Evolutionary conservation across 1,140 invertebrate species (phyloP).

Genomic region (Drosophila kanapiae): DNA sequence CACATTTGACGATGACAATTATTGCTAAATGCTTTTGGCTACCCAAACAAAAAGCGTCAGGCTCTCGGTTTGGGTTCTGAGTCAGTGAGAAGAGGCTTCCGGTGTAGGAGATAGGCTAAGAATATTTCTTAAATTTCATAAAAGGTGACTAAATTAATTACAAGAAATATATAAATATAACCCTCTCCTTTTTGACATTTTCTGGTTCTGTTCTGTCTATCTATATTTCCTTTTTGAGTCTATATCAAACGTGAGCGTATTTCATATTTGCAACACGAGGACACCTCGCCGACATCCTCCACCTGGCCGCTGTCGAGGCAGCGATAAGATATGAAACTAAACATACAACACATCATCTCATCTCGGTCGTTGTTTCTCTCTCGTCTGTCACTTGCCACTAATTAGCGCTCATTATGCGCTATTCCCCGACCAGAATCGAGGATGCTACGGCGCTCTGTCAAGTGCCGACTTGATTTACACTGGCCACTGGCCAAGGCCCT

Average conservation of each 20-base stretch:
- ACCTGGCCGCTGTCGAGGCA: constrained; percentile 15
- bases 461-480: constrained; percentile 6
- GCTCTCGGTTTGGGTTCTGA: background rate
- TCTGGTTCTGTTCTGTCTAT: background rate
- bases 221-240: background rate
- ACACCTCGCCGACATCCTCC: constrained; percentile 24
- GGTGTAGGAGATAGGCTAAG: constrained; percentile 15
- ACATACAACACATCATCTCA: constrained; percentile 30
- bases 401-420: constrained; percentile 42
- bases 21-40: constrained; percentile 76
- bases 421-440: constrained; percentile 12
- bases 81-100: constrained; percentile 22
- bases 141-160: background rate
- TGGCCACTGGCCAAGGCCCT: constrained; percentile 6
- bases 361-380: constrained; percentile 4
- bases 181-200: background rate
- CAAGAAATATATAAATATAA: too few species aligned
- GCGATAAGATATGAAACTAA: constrained; percentile 44
- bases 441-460: constrained; percentile 1
- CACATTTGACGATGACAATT: constrained; percentile 56
- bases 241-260: constrained; percentile 57
- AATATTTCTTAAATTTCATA: background rate
- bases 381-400: constrained; percentile 34
- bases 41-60: constrained; percentile 25
- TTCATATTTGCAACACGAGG: constrained; percentile 48